These are phyloP conservation scores for Megaceryle torquata DNA, from an alignment of 2,113 vertebrate species.

Conservation along the genomic window DNA sequence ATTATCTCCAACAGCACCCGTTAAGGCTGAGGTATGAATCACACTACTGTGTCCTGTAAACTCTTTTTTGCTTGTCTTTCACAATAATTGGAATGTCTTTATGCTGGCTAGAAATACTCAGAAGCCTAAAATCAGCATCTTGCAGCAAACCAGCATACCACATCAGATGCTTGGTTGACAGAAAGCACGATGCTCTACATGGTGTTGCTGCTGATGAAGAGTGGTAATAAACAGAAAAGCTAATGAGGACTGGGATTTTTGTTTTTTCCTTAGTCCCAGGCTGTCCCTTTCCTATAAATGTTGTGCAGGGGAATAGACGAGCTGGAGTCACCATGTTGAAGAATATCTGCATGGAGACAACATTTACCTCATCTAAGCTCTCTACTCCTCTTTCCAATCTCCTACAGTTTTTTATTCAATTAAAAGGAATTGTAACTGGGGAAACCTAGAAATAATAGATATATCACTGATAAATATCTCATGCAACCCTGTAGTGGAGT, in stretches of 20 bases:
- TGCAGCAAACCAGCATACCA: background rate
- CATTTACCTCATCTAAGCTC: background rate
- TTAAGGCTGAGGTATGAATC: rapidly evolving
- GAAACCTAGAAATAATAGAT: background rate
- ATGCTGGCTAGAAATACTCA: background rate
- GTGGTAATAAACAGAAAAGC: background rate
- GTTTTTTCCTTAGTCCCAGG: background rate
- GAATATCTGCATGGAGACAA: background rate
- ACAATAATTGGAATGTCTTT: background rate
- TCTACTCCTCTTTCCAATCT: background rate
- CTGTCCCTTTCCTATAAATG: background rate
- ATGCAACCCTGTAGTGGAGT: background rate
- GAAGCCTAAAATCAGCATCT: background rate
- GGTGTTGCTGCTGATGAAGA: background rate
- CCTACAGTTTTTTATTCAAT: background rate
- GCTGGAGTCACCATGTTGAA: background rate
- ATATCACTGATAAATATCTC: background rate
- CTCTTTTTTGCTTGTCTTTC: background rate
- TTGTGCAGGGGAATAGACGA: background rate
- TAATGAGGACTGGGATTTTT: background rate
- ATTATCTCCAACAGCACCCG: background rate
- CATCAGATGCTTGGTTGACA: background rate
- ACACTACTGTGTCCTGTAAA: background rate
- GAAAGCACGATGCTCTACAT: background rate
- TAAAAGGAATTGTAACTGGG: background rate